Conservation (phyloP, 2,113 vertebrate species). For the Galemys pyrenaicus region DNA sequence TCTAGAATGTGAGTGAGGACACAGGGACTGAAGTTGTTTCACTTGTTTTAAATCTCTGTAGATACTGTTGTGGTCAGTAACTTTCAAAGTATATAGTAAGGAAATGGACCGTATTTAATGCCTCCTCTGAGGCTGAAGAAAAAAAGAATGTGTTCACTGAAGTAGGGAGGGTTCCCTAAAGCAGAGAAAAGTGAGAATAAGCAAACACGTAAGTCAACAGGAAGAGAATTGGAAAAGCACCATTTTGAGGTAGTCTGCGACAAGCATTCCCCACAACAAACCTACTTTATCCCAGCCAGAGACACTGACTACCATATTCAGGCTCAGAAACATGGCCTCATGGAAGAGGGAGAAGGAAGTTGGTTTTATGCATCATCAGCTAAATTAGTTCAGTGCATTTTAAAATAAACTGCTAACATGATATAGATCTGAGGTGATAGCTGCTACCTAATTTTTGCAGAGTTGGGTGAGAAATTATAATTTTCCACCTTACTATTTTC, state of each 20-base stretch:
- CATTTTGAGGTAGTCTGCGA: background rate
- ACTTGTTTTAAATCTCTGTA: background rate
- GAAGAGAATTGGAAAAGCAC: background rate
- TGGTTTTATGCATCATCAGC: background rate
- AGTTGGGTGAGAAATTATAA: background rate
- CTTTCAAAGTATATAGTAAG: background rate
- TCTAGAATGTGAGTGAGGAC: background rate
- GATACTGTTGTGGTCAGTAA: background rate
- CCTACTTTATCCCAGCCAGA: background rate
- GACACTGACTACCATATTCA: background rate
- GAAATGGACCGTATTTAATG: background rate
- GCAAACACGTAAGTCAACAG: background rate
- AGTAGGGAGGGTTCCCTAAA: background rate
- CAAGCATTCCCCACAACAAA: background rate
- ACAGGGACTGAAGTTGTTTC: background rate
- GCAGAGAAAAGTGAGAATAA: background rate
- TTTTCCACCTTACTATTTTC: background rate
- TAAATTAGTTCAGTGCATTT: background rate
- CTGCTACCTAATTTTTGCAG: background rate
- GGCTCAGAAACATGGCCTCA: background rate
- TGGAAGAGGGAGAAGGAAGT: background rate
- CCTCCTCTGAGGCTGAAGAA: background rate
- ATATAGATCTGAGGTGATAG: background rate
- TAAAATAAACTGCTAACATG: conserved; percentile 25
- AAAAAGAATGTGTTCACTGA: background rate